Percentiles rank a stretch among this genome's conserved stretches.
Evolutionary conservation across 2,797 vertebrate species (phyloP).

Genomic region (Lagorchestes hirsutus): DNA sequence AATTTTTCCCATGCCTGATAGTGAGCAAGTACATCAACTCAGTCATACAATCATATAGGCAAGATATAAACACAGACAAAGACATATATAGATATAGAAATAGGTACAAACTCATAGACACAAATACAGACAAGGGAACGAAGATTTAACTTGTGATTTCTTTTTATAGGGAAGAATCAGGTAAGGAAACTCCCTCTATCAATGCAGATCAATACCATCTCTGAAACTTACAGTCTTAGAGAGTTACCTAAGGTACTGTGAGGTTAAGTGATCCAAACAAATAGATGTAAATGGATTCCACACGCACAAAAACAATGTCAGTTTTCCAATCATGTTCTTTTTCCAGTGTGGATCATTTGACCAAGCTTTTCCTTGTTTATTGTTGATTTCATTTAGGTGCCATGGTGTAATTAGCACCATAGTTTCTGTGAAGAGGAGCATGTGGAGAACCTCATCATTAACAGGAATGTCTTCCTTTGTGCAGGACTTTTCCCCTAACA

Average conservation of each 20-base stretch:
- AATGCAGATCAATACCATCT: neutral
- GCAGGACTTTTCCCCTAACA: neutral
- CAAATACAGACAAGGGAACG: neutral
- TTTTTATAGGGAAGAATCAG: neutral
- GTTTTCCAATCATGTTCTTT: neutral
- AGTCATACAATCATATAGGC: neutral
- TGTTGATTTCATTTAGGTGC: neutral
- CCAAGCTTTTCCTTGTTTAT: neutral
- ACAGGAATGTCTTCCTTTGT: neutral
- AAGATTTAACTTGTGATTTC: neutral
- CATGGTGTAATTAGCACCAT: neutral
- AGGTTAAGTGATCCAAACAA: neutral
- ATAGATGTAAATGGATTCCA: neutral
- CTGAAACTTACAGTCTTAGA: neutral
- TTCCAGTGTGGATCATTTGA: neutral
- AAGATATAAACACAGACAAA: neutral
- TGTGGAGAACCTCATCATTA: neutral
- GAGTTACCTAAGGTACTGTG: neutral
- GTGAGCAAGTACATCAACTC: neutral
- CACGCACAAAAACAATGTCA: neutral
- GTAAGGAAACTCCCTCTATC: neutral
- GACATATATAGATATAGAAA: neutral
- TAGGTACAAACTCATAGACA: neutral
- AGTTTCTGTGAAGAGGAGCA: neutral
- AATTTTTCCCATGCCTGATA: neutral